These are phyloP conservation scores for Linnaemya tessellans DNA, from an alignment of 2,888 invertebrate species.

Conservation along the genomic window DNA sequence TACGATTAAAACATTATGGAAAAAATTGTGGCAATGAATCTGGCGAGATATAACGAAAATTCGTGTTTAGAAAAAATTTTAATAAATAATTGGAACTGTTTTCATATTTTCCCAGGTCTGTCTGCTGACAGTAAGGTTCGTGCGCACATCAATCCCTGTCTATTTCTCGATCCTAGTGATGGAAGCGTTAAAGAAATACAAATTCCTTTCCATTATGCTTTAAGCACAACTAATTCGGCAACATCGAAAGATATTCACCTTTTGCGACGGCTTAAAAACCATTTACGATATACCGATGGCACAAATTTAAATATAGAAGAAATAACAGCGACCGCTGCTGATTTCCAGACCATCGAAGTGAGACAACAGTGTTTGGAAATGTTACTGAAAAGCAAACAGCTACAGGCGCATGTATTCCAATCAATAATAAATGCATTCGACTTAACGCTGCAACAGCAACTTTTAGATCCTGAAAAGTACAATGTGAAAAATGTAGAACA, in stretches of 20 bases:
- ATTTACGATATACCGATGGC: conserved; percentile 85
- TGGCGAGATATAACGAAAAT: too few species aligned
- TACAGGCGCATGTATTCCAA: conserved; percentile 86
- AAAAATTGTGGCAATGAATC: too few species aligned
- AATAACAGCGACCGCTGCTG: conserved; percentile 83
- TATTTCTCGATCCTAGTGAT: conserved; percentile 91
- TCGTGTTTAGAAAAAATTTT: too few species aligned
- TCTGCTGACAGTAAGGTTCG: conserved; percentile 85
- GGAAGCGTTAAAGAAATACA: conserved; percentile 91
- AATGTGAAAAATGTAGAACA: conserved; percentile 70
- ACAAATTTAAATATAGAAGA: conserved; percentile 81
- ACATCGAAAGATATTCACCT: conserved; percentile 94
- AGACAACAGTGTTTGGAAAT: conserved; percentile 89
- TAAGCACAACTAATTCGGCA: conserved; percentile 94
- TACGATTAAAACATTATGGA: too few species aligned
- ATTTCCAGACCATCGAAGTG: conserved; percentile 89
- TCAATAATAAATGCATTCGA: conserved; percentile 83
- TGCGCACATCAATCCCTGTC: conserved; percentile 87
- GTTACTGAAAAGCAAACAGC: conserved; percentile 87
- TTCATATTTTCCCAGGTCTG: conserved; percentile 83
- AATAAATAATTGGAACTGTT: too few species aligned
- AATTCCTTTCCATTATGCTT: conserved; percentile 95
- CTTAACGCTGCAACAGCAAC: conserved; percentile 58
- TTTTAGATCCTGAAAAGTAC: conserved; percentile 75
- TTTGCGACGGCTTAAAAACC: conserved; percentile 89